These are phyloP conservation scores for Leptopilina syphax DNA, from an alignment of 2,888 invertebrate genomes.

Conservation along the genomic window DNA sequence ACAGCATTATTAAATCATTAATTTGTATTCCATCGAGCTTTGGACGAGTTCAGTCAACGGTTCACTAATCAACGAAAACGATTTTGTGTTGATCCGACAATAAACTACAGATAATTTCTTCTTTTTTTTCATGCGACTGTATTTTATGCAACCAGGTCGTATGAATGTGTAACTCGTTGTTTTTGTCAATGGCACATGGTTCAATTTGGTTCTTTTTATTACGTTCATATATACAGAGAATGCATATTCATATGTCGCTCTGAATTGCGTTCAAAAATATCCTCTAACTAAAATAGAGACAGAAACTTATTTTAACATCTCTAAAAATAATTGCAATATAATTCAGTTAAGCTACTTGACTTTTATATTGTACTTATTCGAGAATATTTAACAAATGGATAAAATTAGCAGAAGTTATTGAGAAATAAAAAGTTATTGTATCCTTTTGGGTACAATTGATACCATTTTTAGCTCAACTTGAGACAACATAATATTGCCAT, in stretches of 20 bases:
- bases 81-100: slow-evolving; percentile 29
- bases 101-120: slow-evolving; percentile 36
- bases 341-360: no score
- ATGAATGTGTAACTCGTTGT: slow-evolving; percentile 30
- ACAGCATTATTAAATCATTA: slow-evolving; percentile 68
- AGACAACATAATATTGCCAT: no score
- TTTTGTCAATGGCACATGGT: not conserved
- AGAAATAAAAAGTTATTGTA: no score
- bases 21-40: slow-evolving; percentile 59
- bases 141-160: slow-evolving; percentile 33
- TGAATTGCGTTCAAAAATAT: not conserved
- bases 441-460: no score
- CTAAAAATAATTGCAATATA: no score
- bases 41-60: not conserved
- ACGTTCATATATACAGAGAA: slow-evolving; percentile 7
- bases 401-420: no score
- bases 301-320: no score
- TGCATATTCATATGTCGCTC: not conserved
- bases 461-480: no score
- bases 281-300: no score
- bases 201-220: slow-evolving; percentile 26
- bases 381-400: no score
- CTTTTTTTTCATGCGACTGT: not conserved
- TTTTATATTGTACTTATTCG: no score
- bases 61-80: slow-evolving; percentile 35